phyloP scores from a whole-genome alignment of 2,113 vertebrate genomes.

The Heptranchias perlo region DNA sequence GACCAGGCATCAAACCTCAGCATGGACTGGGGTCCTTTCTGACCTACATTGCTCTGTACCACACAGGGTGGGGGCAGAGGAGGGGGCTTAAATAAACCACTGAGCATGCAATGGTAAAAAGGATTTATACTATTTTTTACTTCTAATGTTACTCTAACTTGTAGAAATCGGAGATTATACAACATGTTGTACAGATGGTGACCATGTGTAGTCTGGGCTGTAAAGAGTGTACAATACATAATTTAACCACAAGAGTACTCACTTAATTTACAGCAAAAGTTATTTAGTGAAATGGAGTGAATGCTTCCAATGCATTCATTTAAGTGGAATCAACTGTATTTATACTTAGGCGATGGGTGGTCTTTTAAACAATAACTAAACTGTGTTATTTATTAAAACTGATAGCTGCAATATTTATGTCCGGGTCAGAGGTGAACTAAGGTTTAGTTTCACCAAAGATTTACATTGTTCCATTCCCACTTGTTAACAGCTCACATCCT shows the following conservation, averaged over 20 bases:
- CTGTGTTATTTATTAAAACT: slow-evolving; percentile 32
- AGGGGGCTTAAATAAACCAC: slow-evolving; percentile 20
- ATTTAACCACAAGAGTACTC: neutral
- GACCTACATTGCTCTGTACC: neutral
- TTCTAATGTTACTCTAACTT: neutral
- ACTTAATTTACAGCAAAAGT: neutral
- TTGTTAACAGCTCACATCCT: slow-evolving; percentile 31
- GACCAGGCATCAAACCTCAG: neutral
- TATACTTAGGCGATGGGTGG: slow-evolving; percentile 10
- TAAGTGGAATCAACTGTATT: neutral
- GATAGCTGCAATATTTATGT: slow-evolving; percentile 26
- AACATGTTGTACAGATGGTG: slow-evolving; percentile 28
- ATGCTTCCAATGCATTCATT: slow-evolving; percentile 17
- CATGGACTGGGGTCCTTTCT: neutral
- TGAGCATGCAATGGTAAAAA: slow-evolving; percentile 20
- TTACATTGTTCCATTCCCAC: slow-evolving; percentile 33
- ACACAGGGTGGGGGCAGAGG: neutral
- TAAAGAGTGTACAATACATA: slow-evolving; percentile 5
- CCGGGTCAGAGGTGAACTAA: slow-evolving; percentile 19
- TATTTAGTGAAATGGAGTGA: slow-evolving; percentile 8
- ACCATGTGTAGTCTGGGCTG: slow-evolving; percentile 15
- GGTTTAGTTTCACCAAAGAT: slow-evolving; percentile 38
- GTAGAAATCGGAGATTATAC: slow-evolving; percentile 19
- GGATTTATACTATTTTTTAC: slow-evolving; percentile 30
- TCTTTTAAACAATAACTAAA: slow-evolving; percentile 30